Percentiles rank a stretch among this genome's conserved stretches.
These are phyloP conservation scores for Heliocidaris tuberculata DNA, from an alignment of 35 echinoderm and acorn worm genomes.

Conservation along the genomic window DNA sequence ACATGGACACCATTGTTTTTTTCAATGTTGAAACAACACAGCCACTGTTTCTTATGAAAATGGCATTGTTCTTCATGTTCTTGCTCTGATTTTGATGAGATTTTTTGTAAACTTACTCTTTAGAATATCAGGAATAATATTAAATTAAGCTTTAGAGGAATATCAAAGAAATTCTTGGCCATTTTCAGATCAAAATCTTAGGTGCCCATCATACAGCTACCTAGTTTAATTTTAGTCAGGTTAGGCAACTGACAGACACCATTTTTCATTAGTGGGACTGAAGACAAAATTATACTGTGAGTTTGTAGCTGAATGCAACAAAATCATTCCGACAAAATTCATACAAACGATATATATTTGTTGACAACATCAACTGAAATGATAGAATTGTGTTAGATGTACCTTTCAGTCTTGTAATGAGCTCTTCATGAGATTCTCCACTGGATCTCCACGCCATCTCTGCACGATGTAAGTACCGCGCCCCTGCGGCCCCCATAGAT, in stretches of 20 bases:
- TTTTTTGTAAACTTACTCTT: too few relatives aligned
- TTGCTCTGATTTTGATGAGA: too few relatives aligned
- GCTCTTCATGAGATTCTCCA: slow-evolving; percentile 79
- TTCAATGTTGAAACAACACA: too few relatives aligned
- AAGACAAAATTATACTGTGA: background rate
- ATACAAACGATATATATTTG: background rate
- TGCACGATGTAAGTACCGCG: slow-evolving; percentile 61
- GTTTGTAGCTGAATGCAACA: background rate
- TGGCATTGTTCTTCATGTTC: too few relatives aligned
- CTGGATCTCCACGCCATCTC: slow-evolving; percentile 85
- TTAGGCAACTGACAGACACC: background rate
- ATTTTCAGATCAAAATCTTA: too few relatives aligned
- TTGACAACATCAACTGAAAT: background rate
- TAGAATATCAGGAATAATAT: too few relatives aligned
- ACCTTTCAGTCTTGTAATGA: slow-evolving; percentile 68
- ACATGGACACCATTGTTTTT: too few relatives aligned
- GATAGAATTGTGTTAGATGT: background rate
- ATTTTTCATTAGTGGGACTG: background rate
- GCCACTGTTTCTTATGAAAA: too few relatives aligned
- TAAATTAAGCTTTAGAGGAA: too few relatives aligned
- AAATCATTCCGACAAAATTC: background rate
- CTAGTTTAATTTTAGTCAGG: too few relatives aligned
- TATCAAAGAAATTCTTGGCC: too few relatives aligned
- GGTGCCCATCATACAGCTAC: too few relatives aligned
- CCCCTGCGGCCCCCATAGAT: slow-evolving; percentile 59